Conservation (phyloP, 2,797 vertebrate genomes). For the Loris lydekkerianus region DNA sequence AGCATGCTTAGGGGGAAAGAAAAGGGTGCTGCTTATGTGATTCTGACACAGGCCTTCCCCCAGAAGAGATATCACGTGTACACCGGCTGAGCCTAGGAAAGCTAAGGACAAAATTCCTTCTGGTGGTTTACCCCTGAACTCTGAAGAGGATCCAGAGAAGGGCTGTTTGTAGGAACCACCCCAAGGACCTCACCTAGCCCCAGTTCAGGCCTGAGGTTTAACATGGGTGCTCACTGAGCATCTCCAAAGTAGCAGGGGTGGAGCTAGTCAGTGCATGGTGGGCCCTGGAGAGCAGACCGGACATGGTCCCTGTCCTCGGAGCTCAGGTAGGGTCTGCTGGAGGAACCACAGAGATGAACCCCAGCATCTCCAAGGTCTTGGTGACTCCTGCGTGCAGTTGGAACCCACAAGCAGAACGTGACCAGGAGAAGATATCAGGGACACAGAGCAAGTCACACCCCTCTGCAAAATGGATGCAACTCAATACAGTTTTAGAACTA, state of each 20-base stretch:
- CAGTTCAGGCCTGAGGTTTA: accelerated
- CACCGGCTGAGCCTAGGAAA: neutral
- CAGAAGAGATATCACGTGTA: accelerated
- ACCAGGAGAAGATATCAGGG: neutral
- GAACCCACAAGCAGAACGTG: no score
- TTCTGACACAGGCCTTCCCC: no score
- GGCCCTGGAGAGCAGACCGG: neutral
- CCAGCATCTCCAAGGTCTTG: no score
- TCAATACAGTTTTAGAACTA: no score
- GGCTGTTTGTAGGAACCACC: neutral
- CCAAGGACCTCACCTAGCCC: neutral
- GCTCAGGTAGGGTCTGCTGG: neutral
- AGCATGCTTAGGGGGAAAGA: neutral
- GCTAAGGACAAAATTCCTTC: neutral
- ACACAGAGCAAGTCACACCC: neutral
- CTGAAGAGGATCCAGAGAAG: neutral
- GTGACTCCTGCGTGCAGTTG: accelerated
- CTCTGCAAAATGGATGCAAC: neutral
- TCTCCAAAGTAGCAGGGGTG: accelerated
- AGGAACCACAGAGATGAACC: neutral
- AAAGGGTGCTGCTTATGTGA: neutral
- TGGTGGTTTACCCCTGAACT: neutral
- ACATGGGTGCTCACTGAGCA: neutral
- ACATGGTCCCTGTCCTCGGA: accelerated
- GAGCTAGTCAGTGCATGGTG: neutral